Conservation (phyloP, 2,888 invertebrate species). For the Drosophila parthenogenetica region DNA sequence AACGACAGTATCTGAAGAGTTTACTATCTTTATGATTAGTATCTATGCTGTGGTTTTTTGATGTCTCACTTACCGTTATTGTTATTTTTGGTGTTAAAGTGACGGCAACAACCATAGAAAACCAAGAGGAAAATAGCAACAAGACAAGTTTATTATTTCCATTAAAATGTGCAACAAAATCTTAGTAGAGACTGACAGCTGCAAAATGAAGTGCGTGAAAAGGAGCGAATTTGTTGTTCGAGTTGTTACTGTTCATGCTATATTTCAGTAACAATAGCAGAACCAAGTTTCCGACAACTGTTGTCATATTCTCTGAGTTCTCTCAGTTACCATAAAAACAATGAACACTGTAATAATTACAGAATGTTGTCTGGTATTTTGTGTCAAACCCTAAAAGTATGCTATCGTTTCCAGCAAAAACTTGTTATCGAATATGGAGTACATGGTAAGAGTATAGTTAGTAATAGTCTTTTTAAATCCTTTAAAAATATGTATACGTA, state of each 20-base stretch:
- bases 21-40: slow-evolving; percentile 39
- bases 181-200: slow-evolving; percentile 21
- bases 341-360: slow-evolving; percentile 9
- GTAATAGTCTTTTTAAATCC: not conserved
- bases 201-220: slow-evolving; percentile 63
- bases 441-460: too few relatives aligned
- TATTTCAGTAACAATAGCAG: slow-evolving; percentile 19
- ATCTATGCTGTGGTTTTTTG: slow-evolving; percentile 32
- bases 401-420: slow-evolving; percentile 29
- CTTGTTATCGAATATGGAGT: slow-evolving; percentile 1
- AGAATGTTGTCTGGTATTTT: slow-evolving; percentile 3
- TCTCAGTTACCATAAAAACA: slow-evolving; percentile 26
- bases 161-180: slow-evolving; percentile 26
- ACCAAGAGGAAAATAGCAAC: slow-evolving; percentile 8
- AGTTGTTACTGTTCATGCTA: slow-evolving; percentile 28
- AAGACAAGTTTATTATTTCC: not conserved
- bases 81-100: slow-evolving; percentile 39
- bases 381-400: slow-evolving; percentile 44
- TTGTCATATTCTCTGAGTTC: slow-evolving; percentile 53
- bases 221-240: slow-evolving; percentile 59
- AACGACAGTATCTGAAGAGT: slow-evolving; percentile 17
- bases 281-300: slow-evolving; percentile 68
- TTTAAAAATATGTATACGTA: not conserved
- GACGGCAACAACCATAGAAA: slow-evolving; percentile 26
- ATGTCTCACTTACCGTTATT: slow-evolving; percentile 60